Conservation (phyloP, 2,113 vertebrate species). For the Gymnocephalus cernua region DNA sequence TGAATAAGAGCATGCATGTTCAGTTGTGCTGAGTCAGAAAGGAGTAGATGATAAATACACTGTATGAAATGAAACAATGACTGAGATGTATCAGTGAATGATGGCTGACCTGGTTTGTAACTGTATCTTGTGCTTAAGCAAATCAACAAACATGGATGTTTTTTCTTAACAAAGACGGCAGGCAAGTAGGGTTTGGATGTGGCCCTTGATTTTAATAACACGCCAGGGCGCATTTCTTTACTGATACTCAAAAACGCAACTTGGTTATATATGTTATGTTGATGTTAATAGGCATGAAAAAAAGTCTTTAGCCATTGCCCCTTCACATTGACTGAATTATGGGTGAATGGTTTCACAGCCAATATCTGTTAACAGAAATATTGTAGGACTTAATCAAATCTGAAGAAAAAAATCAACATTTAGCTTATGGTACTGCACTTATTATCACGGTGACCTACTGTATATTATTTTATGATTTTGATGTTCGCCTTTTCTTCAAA, state of each 20-base stretch:
- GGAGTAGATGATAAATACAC: neutral
- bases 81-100: neutral
- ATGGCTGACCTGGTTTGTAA: neutral
- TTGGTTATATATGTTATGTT: neutral
- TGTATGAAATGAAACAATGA: neutral
- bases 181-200: neutral
- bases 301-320: neutral
- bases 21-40: neutral
- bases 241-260: neutral
- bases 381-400: neutral
- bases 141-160: neutral
- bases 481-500: neutral
- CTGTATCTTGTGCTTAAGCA: neutral
- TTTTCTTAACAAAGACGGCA: neutral
- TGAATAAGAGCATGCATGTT: neutral
- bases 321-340: neutral
- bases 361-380: neutral
- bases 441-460: neutral
- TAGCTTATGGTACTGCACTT: neutral
- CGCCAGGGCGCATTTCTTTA: neutral
- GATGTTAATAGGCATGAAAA: neutral
- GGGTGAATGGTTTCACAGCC: neutral
- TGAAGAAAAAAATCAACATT: neutral
- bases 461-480: slow-evolving; percentile 17
- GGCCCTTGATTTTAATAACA: neutral